These are phyloP conservation scores for Morone chrysops DNA, from an alignment of 2,113 vertebrate species.

Conservation along the genomic window DNA sequence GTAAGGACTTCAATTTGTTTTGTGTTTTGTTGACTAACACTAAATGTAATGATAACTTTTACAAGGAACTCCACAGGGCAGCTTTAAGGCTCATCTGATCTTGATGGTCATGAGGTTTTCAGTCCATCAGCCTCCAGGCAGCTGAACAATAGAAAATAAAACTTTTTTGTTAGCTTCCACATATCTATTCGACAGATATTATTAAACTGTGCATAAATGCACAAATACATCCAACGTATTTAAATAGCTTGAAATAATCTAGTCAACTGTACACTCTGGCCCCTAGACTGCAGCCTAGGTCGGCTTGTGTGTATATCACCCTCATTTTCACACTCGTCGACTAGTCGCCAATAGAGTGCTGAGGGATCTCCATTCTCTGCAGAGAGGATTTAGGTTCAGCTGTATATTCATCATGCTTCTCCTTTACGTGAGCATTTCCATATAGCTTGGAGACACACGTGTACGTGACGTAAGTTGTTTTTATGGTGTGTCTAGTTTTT, in stretches of 20 bases:
- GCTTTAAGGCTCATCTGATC: not conserved
- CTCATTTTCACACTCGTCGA: not conserved
- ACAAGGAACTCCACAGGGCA: not conserved
- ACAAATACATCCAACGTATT: not conserved
- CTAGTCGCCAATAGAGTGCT: not conserved
- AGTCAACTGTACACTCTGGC: not conserved
- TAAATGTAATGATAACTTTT: not conserved
- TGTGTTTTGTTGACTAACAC: not conserved
- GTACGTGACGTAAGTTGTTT: constrained; percentile 32
- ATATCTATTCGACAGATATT: not conserved
- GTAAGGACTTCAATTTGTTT: not conserved
- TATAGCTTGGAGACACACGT: constrained; percentile 26
- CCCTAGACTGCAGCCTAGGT: not conserved
- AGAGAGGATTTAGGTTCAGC: constrained; percentile 6
- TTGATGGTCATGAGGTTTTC: not conserved
- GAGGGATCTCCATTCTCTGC: constrained; percentile 10
- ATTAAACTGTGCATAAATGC: not conserved
- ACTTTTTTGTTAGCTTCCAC: not conserved
- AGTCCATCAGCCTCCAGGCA: not conserved
- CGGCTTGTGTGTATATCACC: not conserved
- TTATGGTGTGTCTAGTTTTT: not conserved
- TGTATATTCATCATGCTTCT: constrained; percentile 18
- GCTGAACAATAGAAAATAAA: not conserved
- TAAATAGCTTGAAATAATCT: not conserved
- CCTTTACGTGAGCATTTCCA: constrained; percentile 30